Conservation (phyloP, 1,140 invertebrate genomes). For the Apis laboriosa region DNA sequence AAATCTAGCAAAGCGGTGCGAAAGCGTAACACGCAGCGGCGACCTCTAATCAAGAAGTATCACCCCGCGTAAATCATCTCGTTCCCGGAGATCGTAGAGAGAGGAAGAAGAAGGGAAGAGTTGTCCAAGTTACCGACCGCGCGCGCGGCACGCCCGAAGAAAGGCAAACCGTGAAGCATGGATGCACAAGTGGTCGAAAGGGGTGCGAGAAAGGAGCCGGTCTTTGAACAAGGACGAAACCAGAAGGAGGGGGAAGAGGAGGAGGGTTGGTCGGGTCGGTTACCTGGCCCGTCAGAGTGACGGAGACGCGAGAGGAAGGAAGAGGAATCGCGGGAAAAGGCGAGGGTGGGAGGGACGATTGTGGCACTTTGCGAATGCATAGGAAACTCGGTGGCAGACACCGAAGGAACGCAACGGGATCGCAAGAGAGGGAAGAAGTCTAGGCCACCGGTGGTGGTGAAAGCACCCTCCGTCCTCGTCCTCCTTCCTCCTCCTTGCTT, state of each 20-base stretch:
- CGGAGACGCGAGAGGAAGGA: not conserved
- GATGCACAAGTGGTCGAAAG: slow-evolving; percentile 35
- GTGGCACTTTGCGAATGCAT: slow-evolving; percentile 61
- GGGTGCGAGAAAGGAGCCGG: not conserved
- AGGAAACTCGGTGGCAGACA: slow-evolving; percentile 48
- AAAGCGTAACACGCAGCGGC: slow-evolving; percentile 27
- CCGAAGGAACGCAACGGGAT: slow-evolving; percentile 57
- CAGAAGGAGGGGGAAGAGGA: not conserved
- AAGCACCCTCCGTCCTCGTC: slow-evolving; percentile 58
- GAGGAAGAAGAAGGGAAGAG: not conserved
- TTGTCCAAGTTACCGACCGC: slow-evolving; percentile 32
- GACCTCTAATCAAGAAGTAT: slow-evolving; percentile 51
- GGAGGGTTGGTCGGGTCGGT: not conserved
- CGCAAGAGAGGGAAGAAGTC: slow-evolving; percentile 59
- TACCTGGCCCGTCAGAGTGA: not conserved
- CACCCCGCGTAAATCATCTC: slow-evolving; percentile 45
- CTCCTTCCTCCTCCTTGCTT: slow-evolving; percentile 31
- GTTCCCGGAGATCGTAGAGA: not conserved
- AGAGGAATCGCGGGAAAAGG: not conserved
- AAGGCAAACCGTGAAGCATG: slow-evolving; percentile 38
- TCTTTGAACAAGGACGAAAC: not conserved
- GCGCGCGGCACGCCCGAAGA: slow-evolving; percentile 24
- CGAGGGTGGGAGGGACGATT: slow-evolving; percentile 36
- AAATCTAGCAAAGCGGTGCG: slow-evolving; percentile 11
- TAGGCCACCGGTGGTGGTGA: slow-evolving; percentile 66